Conservation (phyloP, 2,888 invertebrate species). For the Chrysodeixis includens region DNA sequence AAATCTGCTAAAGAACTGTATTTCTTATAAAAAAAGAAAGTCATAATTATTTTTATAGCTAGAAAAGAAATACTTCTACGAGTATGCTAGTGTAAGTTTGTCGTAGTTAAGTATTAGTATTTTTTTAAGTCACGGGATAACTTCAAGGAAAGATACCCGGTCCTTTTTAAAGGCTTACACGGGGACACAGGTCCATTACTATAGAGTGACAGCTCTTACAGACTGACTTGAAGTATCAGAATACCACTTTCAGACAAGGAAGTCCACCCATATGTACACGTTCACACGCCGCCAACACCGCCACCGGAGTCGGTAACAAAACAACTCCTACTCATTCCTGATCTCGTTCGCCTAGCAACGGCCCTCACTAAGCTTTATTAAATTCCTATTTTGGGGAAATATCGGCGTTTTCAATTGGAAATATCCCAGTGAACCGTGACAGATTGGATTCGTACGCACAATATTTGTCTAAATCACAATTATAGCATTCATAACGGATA, state of each 20-base stretch:
- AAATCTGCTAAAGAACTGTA: too few species aligned
- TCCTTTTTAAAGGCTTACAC: too few species aligned
- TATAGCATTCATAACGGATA: not conserved
- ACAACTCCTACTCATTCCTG: not conserved
- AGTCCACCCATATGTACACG: slow-evolving; percentile 13
- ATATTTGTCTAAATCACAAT: not conserved
- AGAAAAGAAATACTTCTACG: too few species aligned
- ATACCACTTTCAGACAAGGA: not conserved
- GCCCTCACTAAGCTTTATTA: not conserved
- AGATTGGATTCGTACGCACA: not conserved
- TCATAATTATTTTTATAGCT: too few species aligned
- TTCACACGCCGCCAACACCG: slow-evolving; percentile 24
- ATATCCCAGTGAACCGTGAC: not conserved
- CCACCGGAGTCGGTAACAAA: not conserved
- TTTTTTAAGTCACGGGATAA: too few species aligned
- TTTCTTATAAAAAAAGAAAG: too few species aligned
- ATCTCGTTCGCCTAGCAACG: slow-evolving; percentile 1
- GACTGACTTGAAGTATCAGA: not conserved
- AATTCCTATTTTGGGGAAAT: not conserved
- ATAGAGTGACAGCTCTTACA: too few species aligned
- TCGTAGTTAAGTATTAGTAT: too few species aligned
- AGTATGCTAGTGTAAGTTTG: too few species aligned
- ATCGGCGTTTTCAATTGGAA: not conserved
- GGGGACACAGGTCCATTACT: too few species aligned
- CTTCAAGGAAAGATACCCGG: too few species aligned